These are phyloP conservation scores for Trichopria drosophilae DNA, from an alignment of 2,888 invertebrate genomes.

Conservation along the genomic window DNA sequence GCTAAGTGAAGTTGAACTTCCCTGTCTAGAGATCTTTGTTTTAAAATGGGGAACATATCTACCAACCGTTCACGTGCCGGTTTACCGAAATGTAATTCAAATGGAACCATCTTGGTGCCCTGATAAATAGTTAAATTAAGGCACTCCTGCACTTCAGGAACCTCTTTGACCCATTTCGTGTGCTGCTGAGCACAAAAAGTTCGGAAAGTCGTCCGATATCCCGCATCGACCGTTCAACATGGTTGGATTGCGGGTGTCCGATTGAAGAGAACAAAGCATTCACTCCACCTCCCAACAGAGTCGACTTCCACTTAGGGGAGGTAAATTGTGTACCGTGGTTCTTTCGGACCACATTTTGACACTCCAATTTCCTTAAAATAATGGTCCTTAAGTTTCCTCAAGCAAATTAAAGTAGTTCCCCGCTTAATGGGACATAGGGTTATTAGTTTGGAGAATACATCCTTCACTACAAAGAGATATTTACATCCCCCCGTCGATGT, in stretches of 20 bases:
- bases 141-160: constrained; percentile 18
- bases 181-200: too few species aligned
- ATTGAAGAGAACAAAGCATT: constrained; percentile 5
- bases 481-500: too few species aligned
- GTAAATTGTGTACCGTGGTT: constrained; percentile 28
- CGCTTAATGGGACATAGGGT: too few species aligned
- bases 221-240: too few species aligned
- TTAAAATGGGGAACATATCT: too few species aligned
- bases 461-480: too few species aligned
- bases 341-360: constrained; percentile 9
- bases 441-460: too few species aligned
- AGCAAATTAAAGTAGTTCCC: too few species aligned
- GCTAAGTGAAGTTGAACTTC: constrained; percentile 15
- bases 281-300: constrained; percentile 5
- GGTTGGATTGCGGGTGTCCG: constrained; percentile 26
- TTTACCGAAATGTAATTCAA: constrained; percentile 21
- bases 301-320: constrained; percentile 9
- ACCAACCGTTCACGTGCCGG: constrained; percentile 11
- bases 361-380: too few species aligned
- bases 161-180: constrained; percentile 20
- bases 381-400: too few species aligned
- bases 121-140: constrained; percentile 21
- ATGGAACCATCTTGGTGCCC: constrained; percentile 17
- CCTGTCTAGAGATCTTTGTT: too few species aligned
- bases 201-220: constrained; percentile 24